Evolutionary conservation across 1,140 invertebrate species (phyloP), one percentile per base, ranked within the genome.

Genomic region (Melipona quadrifasciata): DNA sequence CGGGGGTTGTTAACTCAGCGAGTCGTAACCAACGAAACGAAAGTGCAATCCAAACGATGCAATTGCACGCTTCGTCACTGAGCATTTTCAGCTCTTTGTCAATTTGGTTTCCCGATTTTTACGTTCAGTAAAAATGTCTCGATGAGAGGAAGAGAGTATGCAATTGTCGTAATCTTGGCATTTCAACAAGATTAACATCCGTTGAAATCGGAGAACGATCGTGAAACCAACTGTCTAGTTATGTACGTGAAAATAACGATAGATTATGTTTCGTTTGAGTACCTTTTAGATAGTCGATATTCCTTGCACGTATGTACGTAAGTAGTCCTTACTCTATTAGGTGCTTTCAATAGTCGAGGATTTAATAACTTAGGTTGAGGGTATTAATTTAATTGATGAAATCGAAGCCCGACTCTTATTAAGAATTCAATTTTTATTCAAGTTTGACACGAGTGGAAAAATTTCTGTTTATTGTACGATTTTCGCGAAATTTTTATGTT

Each of bases 1-100:
- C 67, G 75, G 31, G 81, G 67, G 72, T 27, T 84, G 83, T 87
- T 88, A 80, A 87, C 78, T 73, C 11, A 21, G 8, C n/a, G 19
- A n/a, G 2, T n/a, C 31, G 57, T 53, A 64, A 65, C 57, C 17
- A 24, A 10, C 8, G 39, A 47, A 80, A 87, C 57, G 58, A n/a
- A 76, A n/a, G 72, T 71, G 65, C 78, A 71, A 79, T 80, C 68
- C 55, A 80, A n/a, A 31, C 31, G 14, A n/a, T 61, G 12, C 0
- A 61, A 4, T 3, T n/a, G 58, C 64, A 87, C 71, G 55, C 65
- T 75, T 74, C 79, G 72, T 75, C 74, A 47, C 27, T 58, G 55
- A 0, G 8, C 17, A 19, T 87, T 84, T 77, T 21, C 53, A 78
- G 51, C 6, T 64, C 67, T 75, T 71, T 17, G 58, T 17, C 24